Evolutionary conservation across 2,797 vertebrate species (phyloP).

Genomic region (Clarias pachynema): DNA sequence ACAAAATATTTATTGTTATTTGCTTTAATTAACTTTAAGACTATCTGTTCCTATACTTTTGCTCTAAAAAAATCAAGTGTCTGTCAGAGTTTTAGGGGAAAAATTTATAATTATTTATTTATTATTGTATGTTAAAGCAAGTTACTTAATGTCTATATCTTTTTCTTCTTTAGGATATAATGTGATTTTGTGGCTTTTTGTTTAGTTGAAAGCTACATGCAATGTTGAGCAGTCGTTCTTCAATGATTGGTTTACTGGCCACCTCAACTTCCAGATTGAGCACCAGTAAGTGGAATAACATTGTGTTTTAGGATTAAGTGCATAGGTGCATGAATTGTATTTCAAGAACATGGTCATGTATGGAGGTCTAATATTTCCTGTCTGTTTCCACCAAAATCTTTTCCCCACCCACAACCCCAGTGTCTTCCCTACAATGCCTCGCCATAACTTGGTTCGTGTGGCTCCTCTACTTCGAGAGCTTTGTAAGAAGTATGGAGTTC

Average conservation of each 20-base stretch:
- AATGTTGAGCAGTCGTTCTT: slow-evolving; percentile 90
- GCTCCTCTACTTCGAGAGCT: slow-evolving; percentile 84
- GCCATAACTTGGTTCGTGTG: slow-evolving; percentile 90
- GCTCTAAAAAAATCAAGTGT: neutral
- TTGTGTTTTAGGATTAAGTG: neutral
- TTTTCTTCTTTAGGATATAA: slow-evolving; percentile 6
- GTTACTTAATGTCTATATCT: neutral
- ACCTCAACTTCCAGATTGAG: slow-evolving; percentile 97
- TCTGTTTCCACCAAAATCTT: neutral
- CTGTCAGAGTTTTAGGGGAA: neutral
- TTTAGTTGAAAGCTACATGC: slow-evolving; percentile 88
- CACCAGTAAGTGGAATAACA: slow-evolving; percentile 85
- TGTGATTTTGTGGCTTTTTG: neutral
- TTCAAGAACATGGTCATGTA: neutral
- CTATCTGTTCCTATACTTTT: neutral
- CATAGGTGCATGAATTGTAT: neutral
- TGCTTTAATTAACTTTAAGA: neutral
- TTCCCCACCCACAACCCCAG: slow-evolving; percentile 65
- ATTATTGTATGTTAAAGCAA: neutral
- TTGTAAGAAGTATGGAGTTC: slow-evolving; percentile 86
- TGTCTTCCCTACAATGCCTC: slow-evolving; percentile 94
- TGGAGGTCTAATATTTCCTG: neutral
- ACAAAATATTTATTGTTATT: neutral
- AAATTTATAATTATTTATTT: neutral
- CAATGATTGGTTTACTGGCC: slow-evolving; percentile 97